Base-by-base conservation (phyloP, 2,888 invertebrate species). In the Lamellibrachia columna region DNA sequence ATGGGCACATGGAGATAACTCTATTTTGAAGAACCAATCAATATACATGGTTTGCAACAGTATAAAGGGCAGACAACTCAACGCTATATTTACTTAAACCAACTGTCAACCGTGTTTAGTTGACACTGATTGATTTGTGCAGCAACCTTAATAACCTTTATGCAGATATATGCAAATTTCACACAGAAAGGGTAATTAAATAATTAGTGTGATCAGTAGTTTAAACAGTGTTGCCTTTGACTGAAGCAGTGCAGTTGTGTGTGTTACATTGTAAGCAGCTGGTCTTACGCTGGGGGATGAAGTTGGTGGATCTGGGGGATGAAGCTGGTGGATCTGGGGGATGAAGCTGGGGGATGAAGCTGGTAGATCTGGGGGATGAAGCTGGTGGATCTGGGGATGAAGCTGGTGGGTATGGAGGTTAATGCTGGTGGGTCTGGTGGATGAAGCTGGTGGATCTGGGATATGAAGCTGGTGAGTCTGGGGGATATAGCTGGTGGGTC, bases 1-100 rank as follows among this genome's bases (percentile, higher is more conserved):
- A 75, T 75, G 75, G 75, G 75, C 75, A 22, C 15, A 15, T 11
- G 75, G 75, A 75, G 75, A 75, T 75, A 75, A 75, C 15, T 75
- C 75, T 75, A 75, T 75, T 75, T 75, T 75, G 75, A 75, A 75
- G 75, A 75, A 75, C 75, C 75, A 75, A 75, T 75, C 75, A 75
- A 75, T 75, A 75, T 75, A 15, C 3, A n/a, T 15, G 22, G 75
- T 55, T 55, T 55, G 55, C n/a, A 75, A 75, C 75, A 75, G 75
- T 75, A 22, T 75, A 75, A 75, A 75, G 75, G 15, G 75, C 75
- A 75, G 22, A 75, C 75, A 15, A 75, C 75, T 22, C 75, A 22
- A 22, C 75, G n/a, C 75, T 75, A 75, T 75, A 75, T 75, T 75
- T 75, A 75, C 75, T 75, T 75, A 75, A 22, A 75, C 75, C 75